Evolutionary conservation across 2,888 invertebrate genomes (phyloP).

Genomic region (Caenorhabditis becei): DNA sequence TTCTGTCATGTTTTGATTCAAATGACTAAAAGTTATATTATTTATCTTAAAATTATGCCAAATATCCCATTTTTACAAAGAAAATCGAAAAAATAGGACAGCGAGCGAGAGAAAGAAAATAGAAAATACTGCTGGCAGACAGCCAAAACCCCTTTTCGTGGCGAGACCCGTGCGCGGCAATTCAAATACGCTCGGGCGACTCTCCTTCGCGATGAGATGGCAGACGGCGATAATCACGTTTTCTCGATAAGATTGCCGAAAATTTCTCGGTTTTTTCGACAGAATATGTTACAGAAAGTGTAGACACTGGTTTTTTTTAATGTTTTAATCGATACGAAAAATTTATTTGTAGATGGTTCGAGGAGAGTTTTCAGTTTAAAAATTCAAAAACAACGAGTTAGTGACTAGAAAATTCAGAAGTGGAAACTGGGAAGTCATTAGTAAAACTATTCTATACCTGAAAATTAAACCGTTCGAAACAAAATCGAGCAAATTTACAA

Average conservation of each 20-base stretch:
- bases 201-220: background rate
- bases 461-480: background rate
- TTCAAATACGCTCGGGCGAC: conserved; percentile 1
- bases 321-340: too few relatives aligned
- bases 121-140: conserved; percentile 25
- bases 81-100: conserved; percentile 44
- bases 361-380: too few relatives aligned
- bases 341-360: too few relatives aligned
- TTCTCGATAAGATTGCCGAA: background rate
- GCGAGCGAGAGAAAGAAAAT: background rate
- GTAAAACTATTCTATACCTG: background rate
- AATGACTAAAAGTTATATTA: background rate
- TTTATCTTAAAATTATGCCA: background rate
- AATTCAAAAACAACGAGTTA: background rate
- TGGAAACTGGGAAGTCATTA: conserved; percentile 2
- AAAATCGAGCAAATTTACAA: conserved; percentile 26
- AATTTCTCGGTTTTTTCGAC: too few relatives aligned
- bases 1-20: background rate
- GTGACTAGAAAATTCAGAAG: conserved; percentile 37
- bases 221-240: background rate
- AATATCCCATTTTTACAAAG: background rate
- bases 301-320: too few relatives aligned
- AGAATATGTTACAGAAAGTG: background rate
- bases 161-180: conserved; percentile 51
- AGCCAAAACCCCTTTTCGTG: conserved; percentile 37